phyloP scores from a whole-genome alignment of 1,140 invertebrate genomes.

The Drosophila tani region DNA sequence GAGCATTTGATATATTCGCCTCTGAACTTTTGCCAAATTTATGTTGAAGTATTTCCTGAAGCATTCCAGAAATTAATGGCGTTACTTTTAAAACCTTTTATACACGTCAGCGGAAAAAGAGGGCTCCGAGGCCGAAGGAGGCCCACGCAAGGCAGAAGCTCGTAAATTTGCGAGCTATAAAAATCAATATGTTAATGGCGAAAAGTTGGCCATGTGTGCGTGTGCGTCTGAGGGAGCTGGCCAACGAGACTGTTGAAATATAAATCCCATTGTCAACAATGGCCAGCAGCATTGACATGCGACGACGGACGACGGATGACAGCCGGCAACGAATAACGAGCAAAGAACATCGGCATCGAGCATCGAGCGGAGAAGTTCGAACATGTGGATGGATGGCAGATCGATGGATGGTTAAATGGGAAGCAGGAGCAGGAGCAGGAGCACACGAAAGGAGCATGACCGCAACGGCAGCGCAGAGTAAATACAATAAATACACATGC shows the following conservation, averaged over 20 bases:
- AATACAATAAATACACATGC: slow-evolving; percentile 78
- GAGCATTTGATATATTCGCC: slow-evolving; percentile 42
- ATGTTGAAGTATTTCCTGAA: slow-evolving; percentile 58
- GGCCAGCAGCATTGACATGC: slow-evolving; percentile 80
- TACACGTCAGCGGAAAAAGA: slow-evolving; percentile 52
- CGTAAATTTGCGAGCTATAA: slow-evolving; percentile 81
- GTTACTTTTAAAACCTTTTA: slow-evolving; percentile 78
- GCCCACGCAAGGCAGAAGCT: slow-evolving; percentile 59
- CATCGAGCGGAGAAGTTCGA: slow-evolving; percentile 19
- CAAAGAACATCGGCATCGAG: slow-evolving; percentile 7
- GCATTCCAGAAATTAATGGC: slow-evolving; percentile 74
- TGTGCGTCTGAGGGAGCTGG: slow-evolving; percentile 1
- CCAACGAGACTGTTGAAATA: slow-evolving; percentile 76
- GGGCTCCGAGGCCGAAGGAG: neutral
- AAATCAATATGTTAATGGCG: slow-evolving; percentile 82
- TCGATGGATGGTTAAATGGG: slow-evolving; percentile 16
- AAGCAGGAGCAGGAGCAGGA: neutral
- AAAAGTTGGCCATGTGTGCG: slow-evolving; percentile 57
- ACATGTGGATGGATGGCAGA: slow-evolving; percentile 21
- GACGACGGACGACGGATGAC: slow-evolving; percentile 49
- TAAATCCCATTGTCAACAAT: slow-evolving; percentile 82
- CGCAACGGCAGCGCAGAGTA: slow-evolving; percentile 65
- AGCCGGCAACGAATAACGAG: slow-evolving; percentile 13
- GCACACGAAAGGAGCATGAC: slow-evolving; percentile 24
- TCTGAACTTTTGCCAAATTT: slow-evolving; percentile 44